phyloP scores from a whole-genome alignment of 2,888 invertebrate genomes.

The Drosophila quinaria region DNA sequence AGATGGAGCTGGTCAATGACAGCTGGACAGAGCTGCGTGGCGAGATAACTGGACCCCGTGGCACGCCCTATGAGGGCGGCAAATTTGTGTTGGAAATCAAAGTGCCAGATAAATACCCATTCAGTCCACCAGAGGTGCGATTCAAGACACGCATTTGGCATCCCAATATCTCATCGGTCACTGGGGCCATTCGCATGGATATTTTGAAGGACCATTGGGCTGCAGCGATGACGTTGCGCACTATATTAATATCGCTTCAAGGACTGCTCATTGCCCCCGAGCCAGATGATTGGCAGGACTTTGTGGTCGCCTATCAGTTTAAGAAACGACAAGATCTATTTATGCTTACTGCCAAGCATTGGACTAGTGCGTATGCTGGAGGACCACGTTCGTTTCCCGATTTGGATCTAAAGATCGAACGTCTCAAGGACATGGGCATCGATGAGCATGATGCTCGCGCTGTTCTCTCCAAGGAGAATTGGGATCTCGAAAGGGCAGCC shows the following conservation, averaged over 20 bases:
- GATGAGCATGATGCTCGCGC: conserved; percentile 95
- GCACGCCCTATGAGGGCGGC: conserved; percentile 99
- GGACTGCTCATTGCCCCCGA: conserved; percentile 96
- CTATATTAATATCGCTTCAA: conserved; percentile 97
- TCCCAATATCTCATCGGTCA: conserved; percentile 99
- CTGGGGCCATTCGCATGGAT: conserved; percentile 98
- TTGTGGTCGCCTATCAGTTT: conserved; percentile 98
- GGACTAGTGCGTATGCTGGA: conserved; percentile 97
- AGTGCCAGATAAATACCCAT: conserved; percentile 99
- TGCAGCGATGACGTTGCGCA: conserved; percentile 98
- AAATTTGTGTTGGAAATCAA: conserved; percentile 97
- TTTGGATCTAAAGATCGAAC: conserved; percentile 94
- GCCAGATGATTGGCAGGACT: conserved; percentile 97
- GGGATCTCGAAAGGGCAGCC: conserved; percentile 96
- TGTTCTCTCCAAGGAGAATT: conserved; percentile 95
- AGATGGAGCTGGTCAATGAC: conserved; percentile 95
- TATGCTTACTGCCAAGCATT: conserved; percentile 95
- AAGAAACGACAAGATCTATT: conserved; percentile 95
- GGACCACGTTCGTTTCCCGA: conserved; percentile 91
- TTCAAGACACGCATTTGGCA: conserved; percentile 99
- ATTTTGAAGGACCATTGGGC: conserved; percentile 99
- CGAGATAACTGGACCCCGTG: conserved; percentile 97
- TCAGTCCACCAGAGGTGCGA: conserved; percentile 98
- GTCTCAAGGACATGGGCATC: conserved; percentile 97
- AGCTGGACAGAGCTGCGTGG: conserved; percentile 96